A percentile compares a stretch with the other conserved stretches of the same genome.
phyloP scores from a whole-genome alignment of 2,113 vertebrate species.

The Odontophorus gujanensis region DNA sequence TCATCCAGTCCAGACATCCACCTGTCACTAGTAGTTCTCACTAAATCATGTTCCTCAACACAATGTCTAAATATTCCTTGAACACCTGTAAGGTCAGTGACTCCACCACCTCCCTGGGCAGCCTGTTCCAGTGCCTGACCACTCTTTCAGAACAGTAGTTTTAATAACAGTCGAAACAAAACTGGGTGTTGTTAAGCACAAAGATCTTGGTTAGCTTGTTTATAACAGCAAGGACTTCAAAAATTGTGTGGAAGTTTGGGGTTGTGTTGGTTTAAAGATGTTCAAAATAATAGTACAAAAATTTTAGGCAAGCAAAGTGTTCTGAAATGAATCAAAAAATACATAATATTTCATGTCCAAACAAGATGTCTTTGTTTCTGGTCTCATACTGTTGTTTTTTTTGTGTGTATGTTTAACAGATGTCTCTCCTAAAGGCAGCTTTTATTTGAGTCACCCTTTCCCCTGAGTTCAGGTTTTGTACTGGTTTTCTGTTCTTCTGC shows the following conservation, averaged over 20 bases:
- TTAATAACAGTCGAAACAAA: background rate
- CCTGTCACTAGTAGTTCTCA: too few relatives aligned
- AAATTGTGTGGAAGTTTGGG: background rate
- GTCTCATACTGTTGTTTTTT: background rate
- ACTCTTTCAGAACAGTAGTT: too few relatives aligned
- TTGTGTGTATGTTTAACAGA: background rate
- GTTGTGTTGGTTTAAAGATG: background rate
- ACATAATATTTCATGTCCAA: background rate
- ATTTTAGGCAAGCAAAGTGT: background rate
- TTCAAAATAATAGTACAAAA: background rate
- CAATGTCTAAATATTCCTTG: too few relatives aligned
- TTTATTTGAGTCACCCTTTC: background rate
- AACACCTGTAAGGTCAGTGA: too few relatives aligned
- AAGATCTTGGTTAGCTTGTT: background rate
- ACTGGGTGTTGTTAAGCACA: background rate
- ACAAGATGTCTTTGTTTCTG: background rate
- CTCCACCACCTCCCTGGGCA: too few relatives aligned
- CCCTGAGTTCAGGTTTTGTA: background rate
- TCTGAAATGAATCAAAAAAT: background rate
- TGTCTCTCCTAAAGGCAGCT: background rate
- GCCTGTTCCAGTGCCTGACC: too few relatives aligned
- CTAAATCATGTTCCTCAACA: too few relatives aligned
- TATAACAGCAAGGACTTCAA: background rate
- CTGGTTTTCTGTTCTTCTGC: background rate
- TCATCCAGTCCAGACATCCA: too few relatives aligned